Conservation (phyloP, 2,113 vertebrate genomes). For the Phaethornis superciliosus region DNA sequence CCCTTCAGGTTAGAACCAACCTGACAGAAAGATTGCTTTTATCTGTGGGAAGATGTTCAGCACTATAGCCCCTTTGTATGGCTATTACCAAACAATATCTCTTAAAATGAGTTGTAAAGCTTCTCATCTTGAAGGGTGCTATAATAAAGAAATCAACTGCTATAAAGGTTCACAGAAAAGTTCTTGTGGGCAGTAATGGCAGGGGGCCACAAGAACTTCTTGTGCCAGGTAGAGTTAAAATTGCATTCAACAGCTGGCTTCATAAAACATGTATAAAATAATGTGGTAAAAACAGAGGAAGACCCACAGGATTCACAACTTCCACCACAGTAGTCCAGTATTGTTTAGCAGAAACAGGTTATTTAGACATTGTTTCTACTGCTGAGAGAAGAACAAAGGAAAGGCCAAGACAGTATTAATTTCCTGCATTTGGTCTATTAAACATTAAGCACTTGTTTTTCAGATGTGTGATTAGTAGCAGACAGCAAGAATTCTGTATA, state of each 20-base stretch:
- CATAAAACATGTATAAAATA: slow-evolving; percentile 13
- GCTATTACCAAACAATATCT: background rate
- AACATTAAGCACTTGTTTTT: slow-evolving; percentile 35
- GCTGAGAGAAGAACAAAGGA: background rate
- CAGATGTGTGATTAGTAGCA: background rate
- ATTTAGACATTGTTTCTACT: background rate
- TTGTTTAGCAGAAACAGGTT: slow-evolving; percentile 2
- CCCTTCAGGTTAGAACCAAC: background rate
- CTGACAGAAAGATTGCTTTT: background rate
- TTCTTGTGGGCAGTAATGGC: slow-evolving; percentile 1
- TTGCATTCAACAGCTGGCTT: slow-evolving; percentile 36
- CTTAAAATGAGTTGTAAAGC: background rate
- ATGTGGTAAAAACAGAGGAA: background rate
- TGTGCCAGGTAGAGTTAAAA: slow-evolving; percentile 29
- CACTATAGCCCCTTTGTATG: background rate
- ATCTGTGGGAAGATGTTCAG: background rate
- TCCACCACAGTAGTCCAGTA: background rate
- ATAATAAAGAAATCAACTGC: background rate
- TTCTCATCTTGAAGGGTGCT: background rate
- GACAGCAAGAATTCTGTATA: background rate
- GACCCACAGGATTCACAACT: slow-evolving; percentile 5
- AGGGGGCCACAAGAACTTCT: slow-evolving; percentile 14
- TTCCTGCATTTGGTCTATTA: background rate
- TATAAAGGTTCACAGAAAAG: background rate
- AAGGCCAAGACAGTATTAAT: background rate